Evolutionary conservation across 92 coral and sea anemone species (phyloP).

Genomic region (Isaurus tuberculatus): DNA sequence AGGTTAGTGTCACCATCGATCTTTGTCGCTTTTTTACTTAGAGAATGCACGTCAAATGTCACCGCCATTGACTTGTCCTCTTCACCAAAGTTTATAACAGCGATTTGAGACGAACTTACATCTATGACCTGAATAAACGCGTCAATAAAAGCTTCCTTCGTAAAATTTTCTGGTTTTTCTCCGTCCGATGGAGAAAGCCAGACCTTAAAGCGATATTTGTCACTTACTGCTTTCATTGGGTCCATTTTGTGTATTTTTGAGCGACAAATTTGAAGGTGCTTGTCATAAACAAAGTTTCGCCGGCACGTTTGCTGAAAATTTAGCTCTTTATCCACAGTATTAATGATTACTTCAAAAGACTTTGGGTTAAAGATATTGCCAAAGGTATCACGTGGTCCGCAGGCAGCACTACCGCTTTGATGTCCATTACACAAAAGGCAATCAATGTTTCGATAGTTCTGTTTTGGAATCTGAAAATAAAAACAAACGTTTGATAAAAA

Average conservation of each 20-base stretch:
- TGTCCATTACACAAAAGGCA: conserved; percentile 73
- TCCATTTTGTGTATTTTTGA: conserved; percentile 19
- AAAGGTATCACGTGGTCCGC: conserved; percentile 62
- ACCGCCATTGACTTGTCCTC: conserved; percentile 33
- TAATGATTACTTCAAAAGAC: conserved; percentile 74
- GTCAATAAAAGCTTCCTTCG: conserved; percentile 47
- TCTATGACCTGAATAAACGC: conserved; percentile 45
- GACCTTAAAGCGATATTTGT: conserved; percentile 69
- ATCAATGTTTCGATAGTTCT: conserved; percentile 63
- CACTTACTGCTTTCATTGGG: conserved; percentile 71
- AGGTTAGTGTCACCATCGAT: background rate
- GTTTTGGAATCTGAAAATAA: background rate
- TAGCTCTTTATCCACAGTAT: background rate
- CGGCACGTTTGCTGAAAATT: conserved; percentile 27
- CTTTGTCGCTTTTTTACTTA: background rate
- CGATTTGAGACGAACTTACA: conserved; percentile 7
- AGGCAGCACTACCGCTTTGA: conserved; percentile 19
- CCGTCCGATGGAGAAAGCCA: conserved; percentile 74
- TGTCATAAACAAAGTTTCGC: conserved; percentile 57
- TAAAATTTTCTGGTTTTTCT: conserved; percentile 31
- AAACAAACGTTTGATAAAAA: conserved; percentile 27
- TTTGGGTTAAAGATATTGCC: conserved; percentile 65
- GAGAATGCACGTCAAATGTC: conserved; percentile 33
- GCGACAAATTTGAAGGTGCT: conserved; percentile 72
- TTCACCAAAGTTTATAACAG: background rate